A percentile compares a stretch with the other conserved stretches of the same genome.
Evolutionary conservation across 2,888 invertebrate genomes (phyloP).

Genomic region (Luffia ferchaultella): DNA sequence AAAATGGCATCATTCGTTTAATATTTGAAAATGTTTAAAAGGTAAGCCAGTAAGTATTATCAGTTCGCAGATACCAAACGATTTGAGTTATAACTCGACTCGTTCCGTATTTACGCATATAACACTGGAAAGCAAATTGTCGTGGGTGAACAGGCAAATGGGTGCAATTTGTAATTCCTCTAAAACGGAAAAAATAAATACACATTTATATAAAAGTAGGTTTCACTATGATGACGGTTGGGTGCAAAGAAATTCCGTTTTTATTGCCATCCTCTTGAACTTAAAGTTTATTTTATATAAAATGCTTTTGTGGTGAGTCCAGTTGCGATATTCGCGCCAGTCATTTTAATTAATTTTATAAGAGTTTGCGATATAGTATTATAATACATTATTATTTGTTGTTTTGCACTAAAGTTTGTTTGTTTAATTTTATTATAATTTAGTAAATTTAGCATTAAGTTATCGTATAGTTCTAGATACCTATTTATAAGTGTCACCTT

Average conservation of each 20-base stretch:
- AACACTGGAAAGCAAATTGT: no score
- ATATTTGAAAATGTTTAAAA: no score
- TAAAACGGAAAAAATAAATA: no score
- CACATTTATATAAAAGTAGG: no score
- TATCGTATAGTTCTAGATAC: constrained; percentile 56
- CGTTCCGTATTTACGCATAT: no score
- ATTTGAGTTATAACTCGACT: no score
- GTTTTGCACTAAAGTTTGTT: constrained; percentile 42
- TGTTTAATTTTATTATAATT: constrained; percentile 45
- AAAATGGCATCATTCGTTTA: no score
- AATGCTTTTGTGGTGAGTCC: constrained; percentile 61
- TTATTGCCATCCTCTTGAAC: background rate
- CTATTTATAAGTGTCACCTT: constrained; percentile 49
- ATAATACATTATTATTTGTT: constrained; percentile 26
- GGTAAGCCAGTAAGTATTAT: no score
- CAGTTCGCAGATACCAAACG: no score
- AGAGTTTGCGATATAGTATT: constrained; percentile 25
- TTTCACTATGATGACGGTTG: background rate
- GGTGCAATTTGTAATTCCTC: no score
- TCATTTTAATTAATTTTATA: constrained; percentile 33
- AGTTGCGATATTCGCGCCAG: constrained; percentile 46
- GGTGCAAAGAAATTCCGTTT: background rate
- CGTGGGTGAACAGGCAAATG: no score
- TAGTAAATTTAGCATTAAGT: constrained; percentile 53
- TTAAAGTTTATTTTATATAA: constrained; percentile 8